phyloP scores from a whole-genome alignment of 2,113 vertebrate genomes.

The Petromus typicus region DNA sequence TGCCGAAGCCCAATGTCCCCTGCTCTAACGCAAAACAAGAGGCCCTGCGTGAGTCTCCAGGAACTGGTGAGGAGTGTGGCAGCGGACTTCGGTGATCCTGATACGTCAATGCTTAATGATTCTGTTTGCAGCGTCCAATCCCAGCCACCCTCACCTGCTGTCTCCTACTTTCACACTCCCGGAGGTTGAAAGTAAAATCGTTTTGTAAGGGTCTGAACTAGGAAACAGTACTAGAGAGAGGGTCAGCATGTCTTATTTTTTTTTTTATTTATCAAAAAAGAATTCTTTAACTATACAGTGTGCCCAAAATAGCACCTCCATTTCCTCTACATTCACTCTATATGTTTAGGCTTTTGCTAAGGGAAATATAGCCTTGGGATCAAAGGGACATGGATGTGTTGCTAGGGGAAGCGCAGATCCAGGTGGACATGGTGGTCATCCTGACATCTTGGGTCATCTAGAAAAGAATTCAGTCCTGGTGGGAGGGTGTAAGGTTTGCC shows the following conservation, averaged over 20 bases:
- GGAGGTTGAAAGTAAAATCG: not conserved
- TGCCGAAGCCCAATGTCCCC: fast-evolving
- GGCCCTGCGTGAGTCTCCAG: not conserved
- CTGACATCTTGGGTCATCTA: not conserved
- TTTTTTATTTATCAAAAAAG: not conserved
- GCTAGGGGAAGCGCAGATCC: not conserved
- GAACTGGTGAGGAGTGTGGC: not conserved
- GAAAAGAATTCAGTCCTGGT: not conserved
- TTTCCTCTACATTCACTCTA: not conserved
- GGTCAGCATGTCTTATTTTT: not conserved
- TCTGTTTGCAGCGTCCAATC: not conserved
- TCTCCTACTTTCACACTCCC: not conserved
- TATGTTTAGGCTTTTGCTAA: not conserved
- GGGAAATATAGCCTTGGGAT: not conserved
- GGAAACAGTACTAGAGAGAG: not conserved
- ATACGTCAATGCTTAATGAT: not conserved
- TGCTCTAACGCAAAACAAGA: not conserved
- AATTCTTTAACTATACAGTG: not conserved
- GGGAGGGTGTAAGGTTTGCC: not conserved
- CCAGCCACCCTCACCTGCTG: not conserved
- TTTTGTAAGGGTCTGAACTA: not conserved
- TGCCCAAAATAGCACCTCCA: not conserved
- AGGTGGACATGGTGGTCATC: not conserved
- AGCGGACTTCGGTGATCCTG: not conserved
- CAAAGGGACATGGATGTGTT: not conserved